Base-by-base conservation (phyloP, 2,797 vertebrate species). In the Falco novaeseelandiae region DNA sequence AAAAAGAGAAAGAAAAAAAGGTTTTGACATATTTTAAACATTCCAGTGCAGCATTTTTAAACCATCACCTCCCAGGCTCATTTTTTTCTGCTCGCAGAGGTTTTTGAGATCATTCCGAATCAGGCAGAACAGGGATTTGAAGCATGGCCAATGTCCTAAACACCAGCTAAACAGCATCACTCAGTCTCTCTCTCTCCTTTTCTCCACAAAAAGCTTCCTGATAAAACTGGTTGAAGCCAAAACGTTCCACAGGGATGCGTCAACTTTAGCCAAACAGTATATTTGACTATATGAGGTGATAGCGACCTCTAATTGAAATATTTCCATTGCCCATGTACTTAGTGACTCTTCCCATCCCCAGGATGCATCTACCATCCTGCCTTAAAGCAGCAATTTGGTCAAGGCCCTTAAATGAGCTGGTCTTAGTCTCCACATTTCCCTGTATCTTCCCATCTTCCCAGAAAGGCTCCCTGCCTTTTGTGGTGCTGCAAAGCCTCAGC, bases 21-120 rank as follows among this genome's bases (percentile, higher is more conserved):
- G 20, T 84, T 95, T 95, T 91, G 80, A 96, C 93, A 90, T 91
- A 86, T 96, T 96, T 96, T 79, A 96, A 95, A 95, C 83, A 91
- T 96, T 96, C 94, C 89, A 87, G 8, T 61, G 40, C 49, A 80
- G 32, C 1, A 0, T 87, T 96, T 94, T 96, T 63, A 96, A 97
- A 85, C 87, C 71, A 93, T 95, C 74, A 93, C 74, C 90, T 93
- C 67, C n/a, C 52, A 95, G 71, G 29, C 44, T 93, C 66, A 22
- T 78, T 52, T 83, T 83, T 95, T 96, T 80, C 52, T 83, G 10
- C 46, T 94, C 14, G 0, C 79, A 83, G 44, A 96, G 59, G 71
- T 83, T 94, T 96, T 95, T 81, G 80, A 83, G 69, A 78, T 92
- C 78, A 58, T 95, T 96, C 49, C 72, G 81, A 66, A 69, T 83